Conservation (phyloP, 35 echinoderm and acorn worm species). For the Ophiothrix spiculata region DNA sequence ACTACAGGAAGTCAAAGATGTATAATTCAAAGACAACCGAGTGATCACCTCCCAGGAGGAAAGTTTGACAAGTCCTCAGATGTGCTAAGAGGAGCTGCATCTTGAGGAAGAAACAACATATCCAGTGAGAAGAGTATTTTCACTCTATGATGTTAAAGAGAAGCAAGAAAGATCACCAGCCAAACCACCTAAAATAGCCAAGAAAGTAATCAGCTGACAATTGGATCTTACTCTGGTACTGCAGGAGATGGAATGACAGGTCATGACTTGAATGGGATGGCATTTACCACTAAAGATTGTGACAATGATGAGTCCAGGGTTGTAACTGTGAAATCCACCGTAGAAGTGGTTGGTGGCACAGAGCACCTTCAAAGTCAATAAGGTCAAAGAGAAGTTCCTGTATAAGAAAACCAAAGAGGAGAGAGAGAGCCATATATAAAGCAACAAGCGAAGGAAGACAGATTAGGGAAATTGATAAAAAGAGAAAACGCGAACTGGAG, state of each 20-base stretch:
- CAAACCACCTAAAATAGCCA: not conserved
- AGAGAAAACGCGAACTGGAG: not conserved
- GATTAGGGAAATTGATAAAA: not conserved
- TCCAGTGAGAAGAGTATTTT: conserved; percentile 24
- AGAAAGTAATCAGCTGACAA: not conserved
- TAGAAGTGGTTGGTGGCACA: too few species aligned
- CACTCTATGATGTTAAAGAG: conserved; percentile 9
- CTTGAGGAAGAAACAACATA: conserved; percentile 11
- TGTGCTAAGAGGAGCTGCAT: too few species aligned
- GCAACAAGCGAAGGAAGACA: conserved; percentile 8
- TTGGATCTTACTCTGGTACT: too few species aligned
- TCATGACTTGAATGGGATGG: too few species aligned
- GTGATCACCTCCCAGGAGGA: too few species aligned
- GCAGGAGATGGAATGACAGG: too few species aligned
- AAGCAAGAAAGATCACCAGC: not conserved
- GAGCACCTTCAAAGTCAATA: conserved; percentile 14
- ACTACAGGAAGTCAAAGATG: too few species aligned
- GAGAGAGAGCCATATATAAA: not conserved
- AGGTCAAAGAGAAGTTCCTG: not conserved
- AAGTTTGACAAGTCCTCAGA: too few species aligned
- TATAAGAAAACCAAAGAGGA: not conserved
- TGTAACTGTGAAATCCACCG: too few species aligned
- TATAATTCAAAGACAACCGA: too few species aligned
- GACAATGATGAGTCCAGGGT: too few species aligned
- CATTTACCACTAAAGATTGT: too few species aligned